Conservation (phyloP, 2,797 vertebrate genomes). For the Chelmon rostratus region DNA sequence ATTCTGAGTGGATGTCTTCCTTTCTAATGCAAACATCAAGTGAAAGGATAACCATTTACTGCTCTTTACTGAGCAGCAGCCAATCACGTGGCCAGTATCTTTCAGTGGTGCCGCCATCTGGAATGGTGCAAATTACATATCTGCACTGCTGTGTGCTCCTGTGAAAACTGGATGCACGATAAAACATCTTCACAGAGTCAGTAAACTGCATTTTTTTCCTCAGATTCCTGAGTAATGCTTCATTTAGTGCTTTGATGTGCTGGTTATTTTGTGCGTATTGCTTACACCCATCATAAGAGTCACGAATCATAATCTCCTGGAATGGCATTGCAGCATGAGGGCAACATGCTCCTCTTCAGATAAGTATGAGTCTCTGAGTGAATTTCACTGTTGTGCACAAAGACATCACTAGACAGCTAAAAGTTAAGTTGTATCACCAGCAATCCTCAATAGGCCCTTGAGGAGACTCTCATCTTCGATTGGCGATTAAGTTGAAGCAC, state of each 20-base stretch:
- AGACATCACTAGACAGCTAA: conserved; percentile 1
- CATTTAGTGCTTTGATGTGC: neutral
- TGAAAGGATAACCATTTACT: neutral
- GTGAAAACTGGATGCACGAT: conserved; percentile 18
- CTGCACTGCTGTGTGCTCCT: neutral
- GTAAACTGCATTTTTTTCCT: neutral
- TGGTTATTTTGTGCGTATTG: neutral
- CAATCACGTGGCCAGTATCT: neutral
- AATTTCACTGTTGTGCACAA: conserved; percentile 9
- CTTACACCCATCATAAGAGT: conserved; percentile 13
- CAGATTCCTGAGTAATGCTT: conserved; percentile 21
- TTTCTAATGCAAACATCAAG: conserved; percentile 1
- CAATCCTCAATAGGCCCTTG: conserved; percentile 8
- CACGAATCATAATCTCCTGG: neutral
- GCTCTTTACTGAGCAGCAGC: neutral
- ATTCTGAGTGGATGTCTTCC: conserved; percentile 6
- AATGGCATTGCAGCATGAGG: neutral
- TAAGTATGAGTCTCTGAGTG: neutral
- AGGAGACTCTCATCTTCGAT: conserved; percentile 2
- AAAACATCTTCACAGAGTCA: conserved; percentile 15
- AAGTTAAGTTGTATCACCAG: neutral
- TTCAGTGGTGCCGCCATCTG: neutral
- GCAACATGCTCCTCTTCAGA: conserved; percentile 10
- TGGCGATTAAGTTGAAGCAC: conserved; percentile 12
- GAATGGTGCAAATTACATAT: neutral